These are phyloP conservation scores for Ecliptopera silaceata DNA, from an alignment of 2,888 invertebrate species.

Conservation along the genomic window DNA sequence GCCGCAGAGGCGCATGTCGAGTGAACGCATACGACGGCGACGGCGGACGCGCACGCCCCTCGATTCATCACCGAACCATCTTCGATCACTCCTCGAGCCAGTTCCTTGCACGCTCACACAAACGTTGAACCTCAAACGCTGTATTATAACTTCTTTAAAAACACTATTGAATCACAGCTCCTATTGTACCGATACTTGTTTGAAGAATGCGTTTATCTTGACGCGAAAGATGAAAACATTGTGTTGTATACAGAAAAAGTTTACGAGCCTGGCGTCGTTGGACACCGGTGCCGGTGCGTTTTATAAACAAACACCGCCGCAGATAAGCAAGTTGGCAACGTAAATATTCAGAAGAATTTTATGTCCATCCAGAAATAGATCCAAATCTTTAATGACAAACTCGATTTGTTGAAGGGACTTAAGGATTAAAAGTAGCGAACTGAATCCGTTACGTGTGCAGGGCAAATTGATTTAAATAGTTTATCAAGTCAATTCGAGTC, in stretches of 20 bases:
- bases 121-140: conserved; percentile 66
- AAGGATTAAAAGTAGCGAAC: conserved; percentile 41
- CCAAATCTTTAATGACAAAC: conserved; percentile 37
- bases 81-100: conserved; percentile 44
- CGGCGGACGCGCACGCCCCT: conserved; percentile 58
- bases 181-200: conserved; percentile 15
- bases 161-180: conserved; percentile 23
- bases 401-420: conserved; percentile 31
- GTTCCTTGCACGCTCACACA: conserved; percentile 67
- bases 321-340: conserved; percentile 62
- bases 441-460: conserved; percentile 25
- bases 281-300: conserved; percentile 48
- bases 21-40: conserved; percentile 63
- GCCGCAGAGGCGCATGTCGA: conserved; percentile 78
- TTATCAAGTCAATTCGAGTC: conserved; percentile 37
- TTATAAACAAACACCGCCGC: conserved; percentile 64
- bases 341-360: conserved; percentile 47
- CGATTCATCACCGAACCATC: conserved; percentile 67
- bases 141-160: conserved; percentile 55
- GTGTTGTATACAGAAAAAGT: conserved; percentile 44
- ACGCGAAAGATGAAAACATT: conserved; percentile 31
- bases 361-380: conserved; percentile 46
- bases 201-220: conserved; percentile 31
- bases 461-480: conserved; percentile 36
- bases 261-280: conserved; percentile 46